Evolutionary conservation across 2,888 invertebrate genomes (phyloP).

Genomic region (Trachelus tabidus): DNA sequence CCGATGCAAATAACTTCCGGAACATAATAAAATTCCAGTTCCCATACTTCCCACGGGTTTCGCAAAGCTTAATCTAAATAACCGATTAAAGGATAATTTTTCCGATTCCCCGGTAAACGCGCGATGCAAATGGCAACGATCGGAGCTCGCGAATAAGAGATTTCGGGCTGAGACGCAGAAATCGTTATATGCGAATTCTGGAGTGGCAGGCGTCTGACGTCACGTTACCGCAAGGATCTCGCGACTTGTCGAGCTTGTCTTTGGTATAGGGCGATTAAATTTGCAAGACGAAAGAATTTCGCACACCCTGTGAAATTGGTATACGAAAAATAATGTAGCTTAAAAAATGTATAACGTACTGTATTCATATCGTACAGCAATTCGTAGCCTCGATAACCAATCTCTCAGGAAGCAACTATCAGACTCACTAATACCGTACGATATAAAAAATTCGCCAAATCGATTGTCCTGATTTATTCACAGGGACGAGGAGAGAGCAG

Average conservation of each 20-base stretch:
- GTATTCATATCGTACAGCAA: not conserved
- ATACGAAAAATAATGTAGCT: not conserved
- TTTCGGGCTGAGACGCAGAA: not conserved
- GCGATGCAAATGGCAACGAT: not conserved
- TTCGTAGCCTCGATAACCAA: not conserved
- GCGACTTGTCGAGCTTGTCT: not conserved
- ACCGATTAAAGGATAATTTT: not conserved
- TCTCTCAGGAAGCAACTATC: not conserved
- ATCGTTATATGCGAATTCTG: not conserved
- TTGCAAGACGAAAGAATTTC: not conserved
- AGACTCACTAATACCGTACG: not conserved
- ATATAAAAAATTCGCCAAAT: not conserved
- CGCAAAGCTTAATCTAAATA: slow-evolving; percentile 22
- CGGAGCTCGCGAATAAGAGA: not conserved
- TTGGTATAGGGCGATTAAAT: not conserved
- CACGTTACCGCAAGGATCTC: no score
- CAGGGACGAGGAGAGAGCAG: not conserved
- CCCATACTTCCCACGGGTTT: slow-evolving; percentile 33
- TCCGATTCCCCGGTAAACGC: not conserved
- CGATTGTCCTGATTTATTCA: not conserved
- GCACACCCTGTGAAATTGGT: not conserved
- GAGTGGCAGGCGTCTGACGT: not conserved
- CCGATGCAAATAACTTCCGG: slow-evolving; percentile 35
- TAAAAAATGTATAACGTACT: not conserved
- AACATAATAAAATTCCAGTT: slow-evolving; percentile 13